Evolutionary conservation across 2,113 vertebrate genomes (phyloP).

Genomic region (Pollachius pollachius): DNA sequence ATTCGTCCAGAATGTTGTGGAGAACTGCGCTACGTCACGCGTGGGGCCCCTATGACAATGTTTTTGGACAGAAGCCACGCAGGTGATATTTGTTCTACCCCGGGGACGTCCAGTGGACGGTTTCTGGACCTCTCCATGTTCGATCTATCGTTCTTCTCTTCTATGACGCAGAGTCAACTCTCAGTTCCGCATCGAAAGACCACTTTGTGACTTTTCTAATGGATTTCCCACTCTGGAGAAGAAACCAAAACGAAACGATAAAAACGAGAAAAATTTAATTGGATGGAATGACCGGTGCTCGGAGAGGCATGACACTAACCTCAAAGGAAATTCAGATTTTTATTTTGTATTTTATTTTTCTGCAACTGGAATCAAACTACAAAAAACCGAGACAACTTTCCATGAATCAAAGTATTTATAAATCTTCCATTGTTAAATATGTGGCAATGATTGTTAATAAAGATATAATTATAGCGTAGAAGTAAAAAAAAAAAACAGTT

Average conservation of each 20-base stretch:
- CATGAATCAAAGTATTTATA: constrained; percentile 79
- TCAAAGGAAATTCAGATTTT: constrained; percentile 53
- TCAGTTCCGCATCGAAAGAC: constrained; percentile 39
- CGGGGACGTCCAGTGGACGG: constrained; percentile 53
- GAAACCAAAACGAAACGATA: constrained; percentile 10
- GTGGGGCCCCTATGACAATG: constrained; percentile 36
- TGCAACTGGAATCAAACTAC: constrained; percentile 77
- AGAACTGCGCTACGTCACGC: constrained; percentile 26
- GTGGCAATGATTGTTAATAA: constrained; percentile 80
- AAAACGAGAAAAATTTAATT: constrained; percentile 44
- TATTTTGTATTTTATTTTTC: constrained; percentile 36
- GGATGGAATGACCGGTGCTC: constrained; percentile 55
- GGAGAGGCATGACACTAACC: constrained; percentile 39
- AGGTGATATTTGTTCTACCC: constrained; percentile 34
- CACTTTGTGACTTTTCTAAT: constrained; percentile 54
- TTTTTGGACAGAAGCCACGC: constrained; percentile 24
- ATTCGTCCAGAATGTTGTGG: constrained; percentile 43
- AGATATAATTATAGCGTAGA: constrained; percentile 74
- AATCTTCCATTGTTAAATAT: constrained; percentile 75
- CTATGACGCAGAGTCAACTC: constrained; percentile 50
- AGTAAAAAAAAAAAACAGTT: constrained; percentile 55
- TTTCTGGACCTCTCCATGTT: constrained; percentile 41
- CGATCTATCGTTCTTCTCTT: constrained; percentile 36
- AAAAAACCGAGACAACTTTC: constrained; percentile 62
- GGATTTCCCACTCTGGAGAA: constrained; percentile 64